Percentiles rank a stretch among this genome's conserved stretches.
These are phyloP conservation scores for Callithrix jacchus DNA, from an alignment of 2,113 vertebrate species.

Conservation along the genomic window DNA sequence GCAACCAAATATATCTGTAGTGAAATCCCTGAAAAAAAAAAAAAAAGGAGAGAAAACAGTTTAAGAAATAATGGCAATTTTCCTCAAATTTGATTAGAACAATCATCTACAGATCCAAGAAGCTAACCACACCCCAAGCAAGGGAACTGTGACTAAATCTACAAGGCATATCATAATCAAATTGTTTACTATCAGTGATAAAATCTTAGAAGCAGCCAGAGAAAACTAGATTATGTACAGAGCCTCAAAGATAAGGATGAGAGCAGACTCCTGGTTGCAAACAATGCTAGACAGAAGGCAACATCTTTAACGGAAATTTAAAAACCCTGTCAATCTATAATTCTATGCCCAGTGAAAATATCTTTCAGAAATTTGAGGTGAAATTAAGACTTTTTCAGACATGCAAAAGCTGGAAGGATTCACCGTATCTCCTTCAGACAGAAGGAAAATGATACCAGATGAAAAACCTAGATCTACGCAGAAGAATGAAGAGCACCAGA, in stretches of 20 bases:
- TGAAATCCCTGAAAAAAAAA: not conserved
- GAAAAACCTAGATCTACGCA: not conserved
- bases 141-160: not conserved
- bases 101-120: not conserved
- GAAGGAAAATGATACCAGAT: conserved; percentile 3
- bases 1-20: not conserved
- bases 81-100: not conserved
- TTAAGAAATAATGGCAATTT: not conserved
- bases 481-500: not conserved
- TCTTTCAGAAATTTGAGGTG: not conserved
- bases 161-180: not conserved
- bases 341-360: not conserved
- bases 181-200: not conserved
- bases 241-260: not conserved
- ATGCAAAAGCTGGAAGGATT: not conserved
- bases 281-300: not conserved
- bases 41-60: not conserved
- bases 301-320: not conserved
- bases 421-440: not conserved
- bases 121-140: not conserved
- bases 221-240: not conserved
- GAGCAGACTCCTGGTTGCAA: not conserved
- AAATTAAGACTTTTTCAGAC: conserved; percentile 27
- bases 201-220: not conserved
- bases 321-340: not conserved